Evolutionary conservation across 64 coral and sea anemone species (phyloP).

Genomic region (Actinia tenebrosa): DNA sequence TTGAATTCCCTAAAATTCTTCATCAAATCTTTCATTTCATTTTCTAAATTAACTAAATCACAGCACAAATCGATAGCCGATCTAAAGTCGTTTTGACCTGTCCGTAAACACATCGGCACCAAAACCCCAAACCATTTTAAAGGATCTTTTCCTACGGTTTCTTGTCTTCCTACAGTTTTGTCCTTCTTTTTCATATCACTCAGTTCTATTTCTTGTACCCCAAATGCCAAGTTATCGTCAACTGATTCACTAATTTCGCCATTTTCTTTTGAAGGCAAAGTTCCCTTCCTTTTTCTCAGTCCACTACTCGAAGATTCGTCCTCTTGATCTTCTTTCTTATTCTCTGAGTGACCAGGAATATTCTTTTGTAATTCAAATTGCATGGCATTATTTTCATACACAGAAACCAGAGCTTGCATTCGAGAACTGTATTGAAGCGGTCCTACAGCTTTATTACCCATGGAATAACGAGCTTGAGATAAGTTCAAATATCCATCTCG

Average conservation of each 20-base stretch:
- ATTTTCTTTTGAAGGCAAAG: background rate
- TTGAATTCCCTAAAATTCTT: conserved; percentile 19
- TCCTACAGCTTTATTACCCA: conserved; percentile 86
- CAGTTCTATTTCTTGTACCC: background rate
- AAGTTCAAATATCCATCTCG: conserved; percentile 85
- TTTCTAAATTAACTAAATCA: conserved; percentile 65
- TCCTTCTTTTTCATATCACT: background rate
- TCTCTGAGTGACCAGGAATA: conserved; percentile 12
- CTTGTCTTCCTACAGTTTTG: background rate
- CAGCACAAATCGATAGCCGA: conserved; percentile 67
- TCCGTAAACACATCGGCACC: conserved; percentile 66
- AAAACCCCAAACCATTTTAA: conserved; percentile 90
- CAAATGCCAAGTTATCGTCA: background rate
- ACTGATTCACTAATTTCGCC: background rate
- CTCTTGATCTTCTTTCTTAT: background rate
- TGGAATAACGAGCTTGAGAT: conserved; percentile 87
- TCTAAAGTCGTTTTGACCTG: conserved; percentile 66
- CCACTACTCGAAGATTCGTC: background rate
- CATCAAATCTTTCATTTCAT: conserved; percentile 46
- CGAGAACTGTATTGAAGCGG: conserved; percentile 72
- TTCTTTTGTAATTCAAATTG: conserved; percentile 49
- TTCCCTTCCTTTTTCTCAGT: background rate
- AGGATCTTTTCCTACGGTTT: conserved; percentile 35
- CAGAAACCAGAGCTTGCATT: conserved; percentile 63
- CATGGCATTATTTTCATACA: background rate